Base-by-base conservation (phyloP, 2,113 vertebrate species). In the Ifrita kowaldi region DNA sequence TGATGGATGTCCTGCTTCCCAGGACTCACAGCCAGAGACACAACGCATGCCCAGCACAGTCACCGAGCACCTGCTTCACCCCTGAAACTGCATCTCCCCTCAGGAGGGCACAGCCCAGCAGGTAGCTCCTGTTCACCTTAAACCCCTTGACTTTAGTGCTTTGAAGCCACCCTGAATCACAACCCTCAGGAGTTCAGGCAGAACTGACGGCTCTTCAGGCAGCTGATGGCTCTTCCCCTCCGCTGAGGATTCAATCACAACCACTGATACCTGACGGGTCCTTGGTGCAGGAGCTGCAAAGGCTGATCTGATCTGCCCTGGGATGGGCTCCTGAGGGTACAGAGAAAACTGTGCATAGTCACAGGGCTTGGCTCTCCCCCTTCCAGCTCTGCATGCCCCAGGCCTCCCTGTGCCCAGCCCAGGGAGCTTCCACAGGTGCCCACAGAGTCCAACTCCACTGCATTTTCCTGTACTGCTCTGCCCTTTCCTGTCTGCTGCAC, bases 261-360 rank as follows among this genome's bases (percentile, higher is more conserved):
- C 2, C 70, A 42, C 39, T 1, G 1, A 41, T 4, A 35, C 37
- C 55, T 37, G 59, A 26, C 0, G 0, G 21, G 28, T 33, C 30
- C 69, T 28, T 5, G 1, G 16, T 18, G 27, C 75, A 83, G 52
- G 30, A 71, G 41, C n/a, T 76, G 44, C 41, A 71, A 55, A 85
- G 21, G 44, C 50, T 56, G 30, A 59, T 70, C 53, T 87, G 64
- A 59, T 57, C 60, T 83, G 41, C 23, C 18, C 33, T 42, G 37
- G 24, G 24, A 33, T 2, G 1, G 16, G 32, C 7, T 84, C 39
- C 77, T 1, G 1, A 73, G 68, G 28, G 37, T 47, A 52, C 42
- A 41, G 62, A 55, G 52, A 55, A 71, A 71, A 23, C 17, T 55
- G 16, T 22, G 55, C 41, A 71, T 1, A 41, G 13, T 16, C 47